Conservation (phyloP, 2,113 vertebrate genomes). For the Suncus etruscus region DNA sequence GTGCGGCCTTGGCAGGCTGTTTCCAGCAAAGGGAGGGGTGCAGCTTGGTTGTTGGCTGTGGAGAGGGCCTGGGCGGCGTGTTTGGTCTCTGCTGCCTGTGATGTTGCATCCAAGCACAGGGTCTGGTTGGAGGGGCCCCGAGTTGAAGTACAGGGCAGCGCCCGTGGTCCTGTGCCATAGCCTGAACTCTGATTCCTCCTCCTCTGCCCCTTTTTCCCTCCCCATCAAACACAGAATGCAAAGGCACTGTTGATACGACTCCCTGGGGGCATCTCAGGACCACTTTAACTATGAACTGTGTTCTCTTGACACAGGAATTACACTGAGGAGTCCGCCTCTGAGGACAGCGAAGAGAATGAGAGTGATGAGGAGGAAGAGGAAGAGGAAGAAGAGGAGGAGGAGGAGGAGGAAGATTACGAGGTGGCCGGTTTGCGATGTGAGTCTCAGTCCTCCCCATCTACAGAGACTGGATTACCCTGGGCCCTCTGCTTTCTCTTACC, state of each 20-base stretch:
- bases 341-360: conserved; percentile 91
- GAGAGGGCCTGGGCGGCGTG: not conserved
- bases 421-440: conserved; percentile 94
- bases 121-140: too few species aligned
- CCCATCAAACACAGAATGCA: not conserved
- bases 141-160: not conserved
- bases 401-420: conserved; percentile 93
- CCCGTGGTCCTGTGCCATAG: not conserved
- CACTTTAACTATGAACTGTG: not conserved
- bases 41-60: not conserved
- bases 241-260: not conserved
- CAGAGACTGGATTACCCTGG: not conserved
- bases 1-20: conserved; percentile 30
- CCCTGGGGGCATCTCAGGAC: not conserved
- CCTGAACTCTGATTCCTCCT: not conserved
- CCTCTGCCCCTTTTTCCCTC: not conserved
- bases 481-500: not conserved
- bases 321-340: conserved; percentile 93
- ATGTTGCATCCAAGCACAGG: too few species aligned
- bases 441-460: conserved; percentile 72
- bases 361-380: conserved; percentile 89
- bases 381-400: conserved; percentile 89
- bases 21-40: not conserved
- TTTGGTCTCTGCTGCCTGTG: not conserved
- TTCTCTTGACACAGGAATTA: conserved; percentile 89